Percentiles rank a stretch among this genome's conserved stretches.
Evolutionary conservation across 2,888 invertebrate genomes (phyloP).

Genomic region (Drosophila vallismaia): DNA sequence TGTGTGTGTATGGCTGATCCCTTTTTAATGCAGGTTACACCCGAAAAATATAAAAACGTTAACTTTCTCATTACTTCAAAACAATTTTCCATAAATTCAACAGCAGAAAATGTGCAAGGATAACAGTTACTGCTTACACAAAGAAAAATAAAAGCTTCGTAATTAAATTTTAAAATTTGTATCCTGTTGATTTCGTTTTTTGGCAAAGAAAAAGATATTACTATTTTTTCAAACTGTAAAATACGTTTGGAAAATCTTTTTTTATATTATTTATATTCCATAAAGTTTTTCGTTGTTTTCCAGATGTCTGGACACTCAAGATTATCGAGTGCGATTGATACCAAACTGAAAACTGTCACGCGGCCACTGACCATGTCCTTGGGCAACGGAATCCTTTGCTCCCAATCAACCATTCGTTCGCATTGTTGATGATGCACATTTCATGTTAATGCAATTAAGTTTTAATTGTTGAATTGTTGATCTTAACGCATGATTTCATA

Average conservation of each 20-base stretch:
- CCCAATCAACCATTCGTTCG: constrained; percentile 38
- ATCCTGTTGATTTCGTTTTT: no score
- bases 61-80: constrained; percentile 76
- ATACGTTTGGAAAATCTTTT: no score
- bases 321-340: constrained; percentile 17
- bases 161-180: no score
- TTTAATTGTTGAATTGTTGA: constrained; percentile 80
- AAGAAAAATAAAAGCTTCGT: not conserved
- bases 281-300: not conserved
- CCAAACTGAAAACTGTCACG: constrained; percentile 36
- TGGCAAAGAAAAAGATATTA: no score
- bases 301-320: constrained; percentile 14
- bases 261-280: not conserved
- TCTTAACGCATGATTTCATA: constrained; percentile 81
- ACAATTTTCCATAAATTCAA: constrained; percentile 81
- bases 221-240: no score
- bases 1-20: constrained; percentile 57
- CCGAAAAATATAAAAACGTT: constrained; percentile 34
- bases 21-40: constrained; percentile 71
- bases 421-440: constrained; percentile 76
- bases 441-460: constrained; percentile 80
- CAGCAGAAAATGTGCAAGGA: constrained; percentile 40
- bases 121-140: constrained; percentile 38
- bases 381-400: constrained; percentile 16
- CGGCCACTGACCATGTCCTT: constrained; percentile 29